Percentiles rank a stretch among this genome's conserved stretches.
Conservation (phyloP, 1,140 invertebrate genomes). For the Zaprionus tsacasi region DNA sequence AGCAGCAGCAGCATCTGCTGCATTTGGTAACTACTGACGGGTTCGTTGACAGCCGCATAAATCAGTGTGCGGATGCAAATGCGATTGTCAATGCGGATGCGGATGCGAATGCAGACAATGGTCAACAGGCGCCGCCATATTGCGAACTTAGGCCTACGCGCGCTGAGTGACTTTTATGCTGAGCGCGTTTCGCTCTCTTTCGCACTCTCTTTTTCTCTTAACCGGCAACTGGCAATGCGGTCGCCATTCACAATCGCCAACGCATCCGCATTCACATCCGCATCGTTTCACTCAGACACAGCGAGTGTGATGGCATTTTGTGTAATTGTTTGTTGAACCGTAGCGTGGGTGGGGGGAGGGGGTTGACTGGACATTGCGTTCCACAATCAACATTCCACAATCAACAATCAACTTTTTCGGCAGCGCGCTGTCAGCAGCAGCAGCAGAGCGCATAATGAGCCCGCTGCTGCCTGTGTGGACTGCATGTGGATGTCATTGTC, state of each 20-base stretch:
- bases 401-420: slow-evolving; percentile 38
- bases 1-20: slow-evolving; percentile 33
- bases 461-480: background rate
- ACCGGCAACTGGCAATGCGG: slow-evolving; percentile 3
- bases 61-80: slow-evolving; percentile 70
- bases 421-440: slow-evolving; percentile 23
- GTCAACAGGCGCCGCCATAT: slow-evolving; percentile 40
- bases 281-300: background rate
- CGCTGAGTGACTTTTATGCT: slow-evolving; percentile 53
- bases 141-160: slow-evolving; percentile 14
- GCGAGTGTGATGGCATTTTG: slow-evolving; percentile 21
- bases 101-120: slow-evolving; percentile 15
- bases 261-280: slow-evolving; percentile 14
- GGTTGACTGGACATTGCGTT: slow-evolving; percentile 22
- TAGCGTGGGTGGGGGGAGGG: background rate
- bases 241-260: background rate
- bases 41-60: slow-evolving; percentile 69
- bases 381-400: slow-evolving; percentile 48
- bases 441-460: slow-evolving; percentile 25
- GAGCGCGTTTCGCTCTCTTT: slow-evolving; percentile 26
- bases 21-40: slow-evolving; percentile 8
- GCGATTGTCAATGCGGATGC: slow-evolving; percentile 27
- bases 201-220: background rate
- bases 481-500: slow-evolving; percentile 2
- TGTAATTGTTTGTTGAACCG: slow-evolving; percentile 44